Base-by-base conservation (phyloP, 2,888 invertebrate genomes). In the Agrotis puta region DNA sequence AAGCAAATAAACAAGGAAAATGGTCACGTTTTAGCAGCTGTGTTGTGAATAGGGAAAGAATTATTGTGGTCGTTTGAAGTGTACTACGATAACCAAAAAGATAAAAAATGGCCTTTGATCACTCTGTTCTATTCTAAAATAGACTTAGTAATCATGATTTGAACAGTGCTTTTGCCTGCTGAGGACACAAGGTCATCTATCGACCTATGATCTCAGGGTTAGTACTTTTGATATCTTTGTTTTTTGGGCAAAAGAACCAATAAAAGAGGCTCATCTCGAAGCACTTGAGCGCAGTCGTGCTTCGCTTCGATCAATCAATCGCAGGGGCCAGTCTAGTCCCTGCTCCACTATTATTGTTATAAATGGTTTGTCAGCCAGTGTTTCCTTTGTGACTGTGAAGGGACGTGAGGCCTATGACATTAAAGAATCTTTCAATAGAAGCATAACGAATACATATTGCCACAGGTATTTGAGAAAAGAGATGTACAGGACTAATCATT, bases 301-400 rank as follows among this genome's bases (percentile, higher is more conserved):
- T 80, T 72, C 78, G 77, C 79, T 77, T 87, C 88, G 79, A 90
- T 89, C 89, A 88, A 90, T 90, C 90, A 89, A 82, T 83, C 73
- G 83, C 81, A 84, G 74, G 71, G 74, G 79, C 79, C 79, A 58
- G 45, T 77, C 70, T 68, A 79, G 77, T 76, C 70, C 51, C 56
- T 61, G 51, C 50, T 64, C 61, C 74, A 79, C 75, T 78, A 78
- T 79, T 83, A 83, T 78, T 84, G 79, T 83, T 79, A 81, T 72
- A 84, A 81, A 79, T 72, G 69, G 68, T 47, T 59, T 64, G 57
- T 70, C 77, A 70, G 70, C 53, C 74, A 64, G 61, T 65, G 70
- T 57, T 79, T 64, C 77, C 71, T 81, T 81, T 82, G 73, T 77
- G 45, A 64, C 64, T 57, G 66, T 53, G 65, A 74, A 71, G 70